A percentile compares a stretch with the other conserved stretches of the same genome.
phyloP scores from a whole-genome alignment of 1,140 invertebrate species.

The Tenebrio molitor region DNA sequence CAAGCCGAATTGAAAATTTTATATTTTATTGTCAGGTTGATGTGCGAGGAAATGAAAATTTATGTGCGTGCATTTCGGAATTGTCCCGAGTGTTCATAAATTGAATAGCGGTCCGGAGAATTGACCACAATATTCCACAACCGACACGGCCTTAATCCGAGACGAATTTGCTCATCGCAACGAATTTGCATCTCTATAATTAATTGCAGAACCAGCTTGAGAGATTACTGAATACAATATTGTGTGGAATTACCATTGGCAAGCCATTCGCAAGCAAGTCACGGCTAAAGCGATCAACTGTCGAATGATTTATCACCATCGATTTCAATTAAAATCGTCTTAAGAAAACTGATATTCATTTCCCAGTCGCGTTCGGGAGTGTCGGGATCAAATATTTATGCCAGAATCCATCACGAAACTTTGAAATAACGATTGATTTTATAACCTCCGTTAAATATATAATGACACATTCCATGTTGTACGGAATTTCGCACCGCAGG shows the following conservation, averaged over 20 bases:
- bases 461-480: background rate
- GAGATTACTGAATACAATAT: slow-evolving; percentile 40
- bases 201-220: slow-evolving; percentile 32
- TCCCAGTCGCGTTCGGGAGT: background rate
- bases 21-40: background rate
- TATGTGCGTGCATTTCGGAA: background rate
- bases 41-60: slow-evolving; percentile 1
- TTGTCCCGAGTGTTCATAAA: background rate
- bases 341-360: slow-evolving; percentile 27
- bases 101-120: slow-evolving; percentile 19
- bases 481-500: no score
- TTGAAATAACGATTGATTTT: slow-evolving; percentile 12
- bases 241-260: slow-evolving; percentile 7
- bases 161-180: slow-evolving; percentile 21
- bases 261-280: slow-evolving; percentile 15
- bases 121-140: slow-evolving; percentile 33
- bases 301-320: slow-evolving; percentile 29
- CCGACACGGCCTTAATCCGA: slow-evolving; percentile 30
- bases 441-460: slow-evolving; percentile 1
- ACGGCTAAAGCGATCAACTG: slow-evolving; percentile 28
- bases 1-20: slow-evolving; percentile 8
- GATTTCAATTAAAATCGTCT: slow-evolving; percentile 33
- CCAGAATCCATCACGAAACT: slow-evolving; percentile 1
- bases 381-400: background rate
- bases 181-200: slow-evolving; percentile 37